Base-by-base conservation (phyloP, 2,888 invertebrate genomes). In the Microctonus hyperodae region DNA sequence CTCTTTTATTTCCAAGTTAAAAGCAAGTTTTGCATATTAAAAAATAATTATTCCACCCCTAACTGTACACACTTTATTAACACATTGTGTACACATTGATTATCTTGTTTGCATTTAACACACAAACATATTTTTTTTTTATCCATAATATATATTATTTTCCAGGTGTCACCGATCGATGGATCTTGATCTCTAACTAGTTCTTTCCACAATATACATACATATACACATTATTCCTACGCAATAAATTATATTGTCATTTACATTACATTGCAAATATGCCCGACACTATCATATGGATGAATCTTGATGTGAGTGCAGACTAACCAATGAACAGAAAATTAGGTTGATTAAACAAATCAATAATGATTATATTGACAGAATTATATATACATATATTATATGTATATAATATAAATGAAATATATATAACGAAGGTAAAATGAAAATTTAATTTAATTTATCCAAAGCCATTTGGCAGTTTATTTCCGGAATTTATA, bases 301-400 rank as follows among this genome's bases (percentile, higher is more conserved):
- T 56, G 33, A 65, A 33, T 44, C 40, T 51, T 28, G 51, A 31
- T 58, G 16, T 44, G 16, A 20, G 44, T 23, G 33, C 22, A 50
- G n/a, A n/a, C n/a, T 22, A 25, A 50, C 56, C 56, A 69, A 16
- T 20, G 31, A 20, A 33, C 28, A 28, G 31, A 55, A 55, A 55
- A 55, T 28, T 69, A 69, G 69, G 57, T 64, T 63, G 53, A 62
- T 62, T 37, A 62, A 55, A 31, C 11, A 9, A 44, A 51, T 25
- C 51, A 51, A 51, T 25, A 51, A 51, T 13, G 4, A 50, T 50
- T 50, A 50, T 50, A 23, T 50, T 5, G 22, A n/a, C n/a, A n/a
- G n/a, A n/a, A n/a, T n/a, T n/a, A n/a, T n/a, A n/a, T n/a, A 10
- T 40, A 40, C 11, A 3, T 6, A 40, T 28, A 28, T 7, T 5